Percentiles rank a stretch among this genome's conserved stretches.
Evolutionary conservation across 2,888 invertebrate species (phyloP).

Genomic region (Clunio marinus): DNA sequence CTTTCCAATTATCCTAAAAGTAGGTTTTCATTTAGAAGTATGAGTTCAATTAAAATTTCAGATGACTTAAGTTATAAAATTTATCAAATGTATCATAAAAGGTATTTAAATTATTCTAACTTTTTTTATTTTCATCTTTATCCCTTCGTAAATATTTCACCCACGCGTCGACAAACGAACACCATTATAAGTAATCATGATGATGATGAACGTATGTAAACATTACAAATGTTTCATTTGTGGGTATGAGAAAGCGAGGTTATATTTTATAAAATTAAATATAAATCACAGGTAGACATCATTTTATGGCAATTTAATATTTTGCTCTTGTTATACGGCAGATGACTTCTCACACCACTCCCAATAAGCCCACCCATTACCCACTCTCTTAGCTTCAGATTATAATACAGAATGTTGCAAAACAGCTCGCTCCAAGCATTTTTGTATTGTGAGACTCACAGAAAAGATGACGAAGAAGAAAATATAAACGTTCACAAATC

Average conservation of each 20-base stretch:
- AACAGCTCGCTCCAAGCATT: slow-evolving; percentile 14
- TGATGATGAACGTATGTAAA: neutral
- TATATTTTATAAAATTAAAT: slow-evolving; percentile 6
- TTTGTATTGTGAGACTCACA: no score
- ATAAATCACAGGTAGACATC: slow-evolving; percentile 28
- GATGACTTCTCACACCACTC: neutral
- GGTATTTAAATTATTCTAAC: neutral
- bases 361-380: neutral
- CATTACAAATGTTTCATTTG: no score
- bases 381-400: neutral
- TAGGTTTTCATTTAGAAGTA: no score
- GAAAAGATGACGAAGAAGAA: no score
- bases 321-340: neutral
- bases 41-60: no score
- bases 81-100: neutral
- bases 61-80: no score
- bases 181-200: neutral
- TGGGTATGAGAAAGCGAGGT: neutral
- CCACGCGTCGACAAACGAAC: neutral
- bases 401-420: slow-evolving; percentile 28
- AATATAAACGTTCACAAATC: slow-evolving; percentile 22
- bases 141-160: neutral
- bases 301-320: slow-evolving; percentile 26
- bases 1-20: no score
- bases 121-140: neutral